Evolutionary conservation across 2,888 invertebrate species (phyloP).

Genomic region (Myathropa florea): DNA sequence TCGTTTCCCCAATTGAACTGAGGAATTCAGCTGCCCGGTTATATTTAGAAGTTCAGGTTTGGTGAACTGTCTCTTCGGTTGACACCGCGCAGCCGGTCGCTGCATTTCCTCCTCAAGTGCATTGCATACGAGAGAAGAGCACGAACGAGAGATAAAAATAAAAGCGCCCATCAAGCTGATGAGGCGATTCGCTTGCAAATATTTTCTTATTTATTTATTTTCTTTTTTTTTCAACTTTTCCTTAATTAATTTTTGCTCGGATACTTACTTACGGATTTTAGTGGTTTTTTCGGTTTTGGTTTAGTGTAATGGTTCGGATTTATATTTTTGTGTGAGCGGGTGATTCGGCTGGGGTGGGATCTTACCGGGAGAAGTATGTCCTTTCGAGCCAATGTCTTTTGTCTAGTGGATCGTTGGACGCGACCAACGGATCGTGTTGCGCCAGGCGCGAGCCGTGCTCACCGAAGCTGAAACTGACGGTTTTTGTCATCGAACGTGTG

Average conservation of each 20-base stretch:
- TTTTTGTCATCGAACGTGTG: constrained; percentile 78
- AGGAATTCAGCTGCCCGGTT: constrained; percentile 39
- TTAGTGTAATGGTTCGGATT: constrained; percentile 55
- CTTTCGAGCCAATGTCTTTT: constrained; percentile 78
- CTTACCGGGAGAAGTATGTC: constrained; percentile 80
- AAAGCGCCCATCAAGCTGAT: constrained; percentile 23
- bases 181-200: constrained; percentile 2
- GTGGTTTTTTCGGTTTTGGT: constrained; percentile 28
- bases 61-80: constrained; percentile 38
- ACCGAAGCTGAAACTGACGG: constrained; percentile 81
- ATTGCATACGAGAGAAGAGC: neutral
- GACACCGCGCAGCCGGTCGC: constrained; percentile 19
- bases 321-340: constrained; percentile 52
- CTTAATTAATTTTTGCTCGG: constrained; percentile 13
- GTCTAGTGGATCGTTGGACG: constrained; percentile 75
- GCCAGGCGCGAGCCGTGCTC: constrained; percentile 78
- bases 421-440: constrained; percentile 75
- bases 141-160: constrained; percentile 51
- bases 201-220: constrained; percentile 5
- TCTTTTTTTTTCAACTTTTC: constrained; percentile 4
- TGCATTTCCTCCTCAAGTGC: constrained; percentile 16
- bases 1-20: neutral
- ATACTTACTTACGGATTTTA: constrained; percentile 59
- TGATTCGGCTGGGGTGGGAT: constrained; percentile 72
- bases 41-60: constrained; percentile 64